These are phyloP conservation scores for Nomada hirtipes DNA, from an alignment of 2,888 invertebrate species.

Conservation along the genomic window DNA sequence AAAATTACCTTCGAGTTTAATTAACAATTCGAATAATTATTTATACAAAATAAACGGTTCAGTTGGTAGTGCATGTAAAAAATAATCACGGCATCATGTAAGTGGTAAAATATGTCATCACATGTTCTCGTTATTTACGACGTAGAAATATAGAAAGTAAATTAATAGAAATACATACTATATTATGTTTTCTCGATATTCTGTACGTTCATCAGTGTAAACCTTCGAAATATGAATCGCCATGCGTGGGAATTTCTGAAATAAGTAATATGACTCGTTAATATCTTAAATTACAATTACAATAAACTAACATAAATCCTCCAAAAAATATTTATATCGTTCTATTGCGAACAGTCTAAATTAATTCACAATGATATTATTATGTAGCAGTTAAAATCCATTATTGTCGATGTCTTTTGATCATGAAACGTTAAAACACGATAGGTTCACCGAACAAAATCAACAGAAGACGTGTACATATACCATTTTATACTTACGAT, in stretches of 20 bases:
- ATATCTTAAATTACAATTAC: background rate
- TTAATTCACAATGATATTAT: background rate
- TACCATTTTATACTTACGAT: slow-evolving; percentile 2
- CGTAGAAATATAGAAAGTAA: background rate
- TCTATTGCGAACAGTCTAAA: background rate
- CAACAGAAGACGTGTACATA: background rate
- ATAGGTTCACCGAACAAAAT: background rate
- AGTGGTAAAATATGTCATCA: slow-evolving; percentile 45
- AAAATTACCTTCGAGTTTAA: background rate
- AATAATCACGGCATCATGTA: slow-evolving; percentile 62
- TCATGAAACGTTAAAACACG: slow-evolving; percentile 5
- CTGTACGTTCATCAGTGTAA: background rate
- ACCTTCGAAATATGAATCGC: background rate
- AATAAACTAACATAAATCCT: background rate
- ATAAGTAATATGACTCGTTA: no score
- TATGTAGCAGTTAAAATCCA: background rate
- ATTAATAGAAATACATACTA: background rate
- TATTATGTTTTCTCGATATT: background rate
- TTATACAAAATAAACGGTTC: slow-evolving; percentile 23
- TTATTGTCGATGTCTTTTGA: slow-evolving; percentile 32
- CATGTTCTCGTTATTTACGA: background rate
- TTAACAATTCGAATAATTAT: background rate
- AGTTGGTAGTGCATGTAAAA: slow-evolving; percentile 69
- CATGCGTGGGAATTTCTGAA: background rate
- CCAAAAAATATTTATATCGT: slow-evolving; percentile 32